These are phyloP conservation scores for Hypolimnas misippus DNA, from an alignment of 2,888 invertebrate species.

Conservation along the genomic window DNA sequence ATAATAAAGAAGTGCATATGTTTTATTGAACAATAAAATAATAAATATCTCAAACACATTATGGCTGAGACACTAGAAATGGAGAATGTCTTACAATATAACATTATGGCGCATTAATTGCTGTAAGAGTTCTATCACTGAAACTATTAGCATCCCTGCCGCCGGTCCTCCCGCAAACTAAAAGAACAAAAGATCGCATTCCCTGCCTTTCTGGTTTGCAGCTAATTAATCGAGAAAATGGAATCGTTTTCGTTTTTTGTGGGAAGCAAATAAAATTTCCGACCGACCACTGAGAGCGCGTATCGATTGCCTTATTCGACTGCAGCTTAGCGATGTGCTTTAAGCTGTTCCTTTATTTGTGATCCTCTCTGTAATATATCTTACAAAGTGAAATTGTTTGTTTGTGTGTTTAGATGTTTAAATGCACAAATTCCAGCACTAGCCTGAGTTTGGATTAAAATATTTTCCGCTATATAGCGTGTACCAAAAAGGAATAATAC, in stretches of 20 bases:
- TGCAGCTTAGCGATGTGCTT: slow-evolving; percentile 8
- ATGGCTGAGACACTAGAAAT: too few species aligned
- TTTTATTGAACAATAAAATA: too few species aligned
- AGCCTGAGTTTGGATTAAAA: too few species aligned
- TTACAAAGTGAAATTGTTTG: not conserved
- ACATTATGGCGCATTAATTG: not conserved
- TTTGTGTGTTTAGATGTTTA: too few species aligned
- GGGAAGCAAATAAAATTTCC: slow-evolving; percentile 23
- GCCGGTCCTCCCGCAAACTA: not conserved
- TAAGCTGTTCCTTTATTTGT: not conserved
- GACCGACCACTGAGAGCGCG: slow-evolving; percentile 6
- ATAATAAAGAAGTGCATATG: too few species aligned
- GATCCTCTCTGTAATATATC: not conserved
- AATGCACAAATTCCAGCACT: too few species aligned
- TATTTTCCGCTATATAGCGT: too few species aligned
- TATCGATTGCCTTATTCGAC: slow-evolving; percentile 4
- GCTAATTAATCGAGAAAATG: slow-evolving; percentile 35
- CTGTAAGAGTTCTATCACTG: not conserved
- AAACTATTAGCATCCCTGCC: not conserved
- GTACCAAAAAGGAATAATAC: too few species aligned
- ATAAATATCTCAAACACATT: too few species aligned
- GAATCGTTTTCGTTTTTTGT: slow-evolving; percentile 25
- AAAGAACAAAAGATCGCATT: slow-evolving; percentile 5
- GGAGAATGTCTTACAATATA: too few species aligned
- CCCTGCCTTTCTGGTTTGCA: slow-evolving; percentile 25